Conservation (phyloP, 1,140 invertebrate species). For the Linepithema humile region DNA sequence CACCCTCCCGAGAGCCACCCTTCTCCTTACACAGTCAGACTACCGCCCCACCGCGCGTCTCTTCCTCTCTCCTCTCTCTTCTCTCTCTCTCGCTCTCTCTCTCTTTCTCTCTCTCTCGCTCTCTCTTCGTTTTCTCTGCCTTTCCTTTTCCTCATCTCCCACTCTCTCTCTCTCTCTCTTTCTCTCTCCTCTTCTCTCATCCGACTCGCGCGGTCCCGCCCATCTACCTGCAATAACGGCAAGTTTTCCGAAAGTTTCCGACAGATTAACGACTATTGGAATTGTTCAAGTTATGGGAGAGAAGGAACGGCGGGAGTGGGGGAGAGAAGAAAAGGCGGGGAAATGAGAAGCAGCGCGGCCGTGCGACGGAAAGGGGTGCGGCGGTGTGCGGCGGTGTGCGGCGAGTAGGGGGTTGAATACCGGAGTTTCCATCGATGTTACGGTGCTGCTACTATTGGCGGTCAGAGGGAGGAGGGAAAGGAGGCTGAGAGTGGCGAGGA, state of each 20-base stretch:
- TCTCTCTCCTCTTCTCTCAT: constrained; percentile 52
- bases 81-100: constrained; percentile 45
- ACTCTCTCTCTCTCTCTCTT: background rate
- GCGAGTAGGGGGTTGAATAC: constrained; percentile 56
- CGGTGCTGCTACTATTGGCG: constrained; percentile 23
- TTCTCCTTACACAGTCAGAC: constrained; percentile 52
- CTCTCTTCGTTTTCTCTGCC: background rate
- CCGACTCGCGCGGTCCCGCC: constrained; percentile 60
- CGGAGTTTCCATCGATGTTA: constrained; percentile 62
- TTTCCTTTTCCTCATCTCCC: background rate
- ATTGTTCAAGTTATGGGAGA: constrained; percentile 79
- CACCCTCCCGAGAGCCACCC: constrained; percentile 23
- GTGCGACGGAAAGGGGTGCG: constrained; percentile 22
- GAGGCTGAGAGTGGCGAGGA: constrained; percentile 12
- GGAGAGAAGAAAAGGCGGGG: constrained; percentile 45
- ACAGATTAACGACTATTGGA: constrained; percentile 82
- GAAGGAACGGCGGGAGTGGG: constrained; percentile 26
- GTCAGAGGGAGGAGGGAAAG: constrained; percentile 20
- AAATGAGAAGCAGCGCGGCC: constrained; percentile 26
- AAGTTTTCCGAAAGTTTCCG: constrained; percentile 80
- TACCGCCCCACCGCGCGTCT: constrained; percentile 17
- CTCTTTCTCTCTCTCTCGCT: constrained; percentile 32
- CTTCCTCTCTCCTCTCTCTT: constrained; percentile 27
- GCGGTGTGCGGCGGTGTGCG: background rate
- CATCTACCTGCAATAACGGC: constrained; percentile 79